These are phyloP conservation scores for Ophonus ardosiacus DNA, from an alignment of 2,888 invertebrate species.

Conservation along the genomic window DNA sequence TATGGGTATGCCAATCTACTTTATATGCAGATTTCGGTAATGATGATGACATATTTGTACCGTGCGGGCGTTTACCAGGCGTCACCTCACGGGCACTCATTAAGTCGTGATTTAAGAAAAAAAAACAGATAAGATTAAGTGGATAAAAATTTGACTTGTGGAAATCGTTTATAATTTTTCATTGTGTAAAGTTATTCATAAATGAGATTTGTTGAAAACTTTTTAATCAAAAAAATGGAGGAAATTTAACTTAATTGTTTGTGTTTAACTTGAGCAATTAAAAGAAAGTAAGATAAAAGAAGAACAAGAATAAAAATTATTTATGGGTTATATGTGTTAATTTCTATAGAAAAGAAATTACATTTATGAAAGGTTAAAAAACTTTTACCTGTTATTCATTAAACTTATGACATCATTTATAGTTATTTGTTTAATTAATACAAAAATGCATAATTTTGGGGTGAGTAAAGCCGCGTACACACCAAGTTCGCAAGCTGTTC, in stretches of 20 bases:
- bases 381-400: no score
- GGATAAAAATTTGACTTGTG: not conserved
- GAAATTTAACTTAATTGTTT: conserved; percentile 6
- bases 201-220: conserved; percentile 22
- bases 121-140: conserved; percentile 7
- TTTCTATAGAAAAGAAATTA: not conserved
- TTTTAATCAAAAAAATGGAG: not conserved
- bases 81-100: no score
- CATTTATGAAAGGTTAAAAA: no score
- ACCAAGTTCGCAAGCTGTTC: no score
- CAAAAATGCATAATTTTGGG: no score
- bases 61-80: no score
- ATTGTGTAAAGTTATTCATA: conserved; percentile 25
- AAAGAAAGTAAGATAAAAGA: not conserved
- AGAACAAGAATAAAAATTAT: not conserved
- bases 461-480: no score
- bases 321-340: not conserved
- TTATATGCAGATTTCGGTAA: no score
- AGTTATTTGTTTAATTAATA: no score
- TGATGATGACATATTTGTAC: no score
- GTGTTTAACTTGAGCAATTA: not conserved
- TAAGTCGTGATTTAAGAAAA: not conserved
- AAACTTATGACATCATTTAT: no score
- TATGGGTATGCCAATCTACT: no score
- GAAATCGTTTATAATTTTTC: not conserved